These are phyloP conservation scores for Steinernema carpocapsae DNA, from an alignment of 2,888 invertebrate genomes.

Conservation along the genomic window DNA sequence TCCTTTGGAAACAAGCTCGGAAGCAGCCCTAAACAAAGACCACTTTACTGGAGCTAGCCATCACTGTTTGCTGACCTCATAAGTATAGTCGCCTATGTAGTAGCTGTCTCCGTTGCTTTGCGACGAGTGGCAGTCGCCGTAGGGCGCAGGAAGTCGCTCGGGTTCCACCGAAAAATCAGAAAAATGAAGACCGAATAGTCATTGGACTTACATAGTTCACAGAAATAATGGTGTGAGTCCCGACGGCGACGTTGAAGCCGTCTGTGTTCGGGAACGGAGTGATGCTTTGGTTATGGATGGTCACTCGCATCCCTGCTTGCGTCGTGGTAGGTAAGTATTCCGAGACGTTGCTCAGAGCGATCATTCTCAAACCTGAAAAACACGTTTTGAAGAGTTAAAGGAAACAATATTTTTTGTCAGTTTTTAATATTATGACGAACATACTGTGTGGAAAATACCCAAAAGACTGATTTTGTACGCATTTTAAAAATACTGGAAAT, in stretches of 20 bases:
- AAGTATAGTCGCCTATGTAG: constrained; percentile 36
- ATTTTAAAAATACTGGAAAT: too few species aligned
- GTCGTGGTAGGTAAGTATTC: constrained; percentile 43
- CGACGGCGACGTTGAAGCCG: constrained; percentile 39
- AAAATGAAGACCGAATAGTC: neutral
- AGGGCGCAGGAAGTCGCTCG: constrained; percentile 38
- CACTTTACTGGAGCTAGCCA: too few species aligned
- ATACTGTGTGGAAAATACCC: too few species aligned
- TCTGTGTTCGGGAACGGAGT: constrained; percentile 42
- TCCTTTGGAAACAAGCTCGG: constrained; percentile 67
- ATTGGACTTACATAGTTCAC: constrained; percentile 41
- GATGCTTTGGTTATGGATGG: constrained; percentile 41
- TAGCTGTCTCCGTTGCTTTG: constrained; percentile 12
- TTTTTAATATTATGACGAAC: too few species aligned
- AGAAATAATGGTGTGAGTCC: constrained; percentile 36
- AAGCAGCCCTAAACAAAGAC: constrained; percentile 67
- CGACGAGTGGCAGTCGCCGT: constrained; percentile 37
- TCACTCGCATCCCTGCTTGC: constrained; percentile 41
- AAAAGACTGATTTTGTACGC: too few species aligned
- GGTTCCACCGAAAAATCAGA: constrained; percentile 37
- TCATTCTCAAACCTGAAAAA: constrained; percentile 41
- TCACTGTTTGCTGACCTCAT: constrained; percentile 37
- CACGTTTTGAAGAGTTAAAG: too few species aligned
- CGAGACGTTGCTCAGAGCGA: constrained; percentile 42
- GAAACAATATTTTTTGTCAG: too few species aligned